Evolutionary conservation across 2,113 vertebrate genomes (phyloP).

Genomic region (Panthera tigris): DNA sequence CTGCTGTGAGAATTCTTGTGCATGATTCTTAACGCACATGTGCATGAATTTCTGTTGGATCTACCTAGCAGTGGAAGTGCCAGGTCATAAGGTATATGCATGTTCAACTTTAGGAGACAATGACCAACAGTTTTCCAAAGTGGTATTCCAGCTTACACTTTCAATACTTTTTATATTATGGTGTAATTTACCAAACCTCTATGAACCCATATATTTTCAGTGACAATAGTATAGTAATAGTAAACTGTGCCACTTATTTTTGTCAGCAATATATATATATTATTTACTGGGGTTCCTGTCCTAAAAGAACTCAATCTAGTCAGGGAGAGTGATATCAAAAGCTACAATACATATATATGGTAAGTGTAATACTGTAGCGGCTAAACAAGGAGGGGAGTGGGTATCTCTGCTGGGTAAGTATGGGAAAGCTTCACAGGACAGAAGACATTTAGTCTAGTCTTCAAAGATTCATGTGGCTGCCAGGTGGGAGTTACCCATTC

Average conservation of each 20-base stretch:
- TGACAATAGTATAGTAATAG: neutral
- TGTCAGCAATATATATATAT: neutral
- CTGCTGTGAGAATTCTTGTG: neutral
- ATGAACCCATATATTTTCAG: neutral
- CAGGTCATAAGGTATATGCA: neutral
- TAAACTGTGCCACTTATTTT: neutral
- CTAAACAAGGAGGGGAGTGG: neutral
- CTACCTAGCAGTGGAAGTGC: neutral
- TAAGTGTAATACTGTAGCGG: neutral
- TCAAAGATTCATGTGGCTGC: neutral
- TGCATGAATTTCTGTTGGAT: neutral
- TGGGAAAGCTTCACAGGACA: neutral
- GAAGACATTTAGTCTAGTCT: neutral
- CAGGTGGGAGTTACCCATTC: neutral
- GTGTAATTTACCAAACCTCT: neutral
- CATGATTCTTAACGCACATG: neutral
- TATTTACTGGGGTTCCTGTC: neutral
- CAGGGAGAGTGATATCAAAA: neutral
- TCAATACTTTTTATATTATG: conserved; percentile 25
- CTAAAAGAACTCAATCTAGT: neutral
- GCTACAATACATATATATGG: neutral
- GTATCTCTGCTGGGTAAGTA: neutral
- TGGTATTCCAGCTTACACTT: neutral
- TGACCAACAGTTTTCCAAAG: neutral
- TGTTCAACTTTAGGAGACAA: neutral